Evolutionary conservation across 2,888 invertebrate species (phyloP), one percentile per base, ranked within the genome.

Genomic region (Spodoptera picta): DNA sequence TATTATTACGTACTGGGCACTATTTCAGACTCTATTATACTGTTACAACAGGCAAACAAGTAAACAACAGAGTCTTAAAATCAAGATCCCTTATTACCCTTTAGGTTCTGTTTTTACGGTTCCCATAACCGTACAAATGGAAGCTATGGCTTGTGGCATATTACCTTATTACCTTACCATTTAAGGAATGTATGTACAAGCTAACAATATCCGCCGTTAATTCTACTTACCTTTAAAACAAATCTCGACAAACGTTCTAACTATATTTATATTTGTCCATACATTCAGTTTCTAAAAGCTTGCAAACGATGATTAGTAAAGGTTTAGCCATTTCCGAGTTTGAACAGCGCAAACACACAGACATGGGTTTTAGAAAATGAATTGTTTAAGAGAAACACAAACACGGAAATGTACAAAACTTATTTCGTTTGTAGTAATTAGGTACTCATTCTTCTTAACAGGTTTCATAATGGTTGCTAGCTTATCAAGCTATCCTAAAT

Each of bases 301-400:
- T 24, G 57, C 53, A 71, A 79, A 76, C 52, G 58, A 60, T 79
- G 41, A 75, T 75, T 60, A 53, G 45, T 65, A 54, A 57, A 57
- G 56, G 52, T 49, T 60, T 50, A 75, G 59, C 45, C 23, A 24
- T 75, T 76, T 67, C 59, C 45, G 41, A 79, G 67, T 59, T 79
- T 75, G 43, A 42, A 7, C n/a, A 27, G 31, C 9, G 55, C 58
- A 66, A 60, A 66, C 60, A 79, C 53, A 63, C 60, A 19, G 27
- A 71, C 58, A 53, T 56, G 53, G 36, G 52, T 71, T 62, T 71
- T 60, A 75, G 76, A 60, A 19, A 75, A 62, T 75, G 7, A 75
- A 75, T 75, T 75, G 58, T 52, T 59, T 66, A 71, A 75, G 79
- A 71, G 57, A 36, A 50, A 19, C 24, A 53, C 73, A 63, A 79